Percentiles rank a stretch among this genome's conserved stretches.
Evolutionary conservation across 92 coral and sea anemone species (phyloP).

Genomic region (Scolanthus callimorphus): DNA sequence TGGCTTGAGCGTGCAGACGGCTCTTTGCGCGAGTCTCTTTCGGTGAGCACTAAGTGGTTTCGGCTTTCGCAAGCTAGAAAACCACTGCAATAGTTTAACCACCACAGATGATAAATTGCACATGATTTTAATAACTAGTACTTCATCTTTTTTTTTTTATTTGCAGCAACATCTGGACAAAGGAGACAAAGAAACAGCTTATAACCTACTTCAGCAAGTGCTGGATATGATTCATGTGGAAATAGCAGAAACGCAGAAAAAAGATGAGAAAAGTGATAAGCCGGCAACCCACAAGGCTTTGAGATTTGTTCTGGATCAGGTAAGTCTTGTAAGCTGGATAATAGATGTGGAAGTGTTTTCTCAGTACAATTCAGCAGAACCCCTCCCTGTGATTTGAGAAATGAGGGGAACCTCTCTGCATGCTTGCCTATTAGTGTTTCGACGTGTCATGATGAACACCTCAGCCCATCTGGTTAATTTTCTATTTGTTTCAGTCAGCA

Average conservation of each 20-base stretch:
- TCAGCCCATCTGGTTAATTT: not conserved
- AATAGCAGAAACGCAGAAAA: constrained; percentile 27
- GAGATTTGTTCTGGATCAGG: constrained; percentile 53
- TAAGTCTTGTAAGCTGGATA: not conserved
- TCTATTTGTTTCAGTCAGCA: constrained; percentile 38
- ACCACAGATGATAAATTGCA: too few species aligned
- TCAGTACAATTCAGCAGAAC: too few species aligned
- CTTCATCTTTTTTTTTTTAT: not conserved
- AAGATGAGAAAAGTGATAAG: constrained; percentile 27
- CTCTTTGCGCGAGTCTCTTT: too few species aligned
- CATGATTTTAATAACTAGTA: too few species aligned
- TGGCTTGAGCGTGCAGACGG: too few species aligned
- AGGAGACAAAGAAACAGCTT: constrained; percentile 44
- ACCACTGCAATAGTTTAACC: too few species aligned
- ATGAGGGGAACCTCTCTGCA: too few species aligned
- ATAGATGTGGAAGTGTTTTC: not conserved
- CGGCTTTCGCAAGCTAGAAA: too few species aligned
- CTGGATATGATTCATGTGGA: constrained; percentile 43
- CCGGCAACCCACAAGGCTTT: constrained; percentile 39
- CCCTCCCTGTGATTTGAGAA: too few species aligned
- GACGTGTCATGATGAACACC: not conserved
- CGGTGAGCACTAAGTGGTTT: too few species aligned
- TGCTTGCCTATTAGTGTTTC: too few species aligned
- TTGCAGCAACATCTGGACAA: constrained; percentile 20
- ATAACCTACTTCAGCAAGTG: constrained; percentile 35